These are phyloP conservation scores for Dasypolia templi DNA, from an alignment of 2,888 invertebrate species.

Conservation along the genomic window DNA sequence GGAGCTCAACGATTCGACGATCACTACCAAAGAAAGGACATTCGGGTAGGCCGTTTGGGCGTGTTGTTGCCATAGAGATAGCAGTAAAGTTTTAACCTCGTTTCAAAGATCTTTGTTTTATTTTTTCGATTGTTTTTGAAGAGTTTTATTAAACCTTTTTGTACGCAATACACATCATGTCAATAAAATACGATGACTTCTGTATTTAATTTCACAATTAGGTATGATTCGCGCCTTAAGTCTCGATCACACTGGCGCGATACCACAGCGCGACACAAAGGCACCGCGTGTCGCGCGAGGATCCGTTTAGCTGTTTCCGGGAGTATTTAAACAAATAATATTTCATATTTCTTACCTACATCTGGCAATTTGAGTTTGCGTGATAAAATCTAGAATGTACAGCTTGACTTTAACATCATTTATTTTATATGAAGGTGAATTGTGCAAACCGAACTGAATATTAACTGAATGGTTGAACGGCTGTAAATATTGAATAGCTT, in stretches of 20 bases:
- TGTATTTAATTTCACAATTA: neutral
- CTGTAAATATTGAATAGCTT: constrained; percentile 16
- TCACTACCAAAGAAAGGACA: too few species aligned
- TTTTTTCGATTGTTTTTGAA: constrained; percentile 12
- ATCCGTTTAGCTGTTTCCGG: too few species aligned
- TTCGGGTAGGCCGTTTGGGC: too few species aligned
- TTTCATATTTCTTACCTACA: constrained; percentile 1
- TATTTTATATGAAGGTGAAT: constrained; percentile 17
- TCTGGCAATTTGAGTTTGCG: constrained; percentile 1
- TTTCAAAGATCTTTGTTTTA: constrained; percentile 22
- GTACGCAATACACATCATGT: neutral
- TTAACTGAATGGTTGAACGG: constrained; percentile 13
- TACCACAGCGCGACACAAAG: too few species aligned
- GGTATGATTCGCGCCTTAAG: neutral
- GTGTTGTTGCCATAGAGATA: constrained; percentile 36
- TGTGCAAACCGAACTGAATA: constrained; percentile 22
- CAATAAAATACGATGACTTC: neutral
- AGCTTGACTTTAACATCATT: constrained; percentile 31
- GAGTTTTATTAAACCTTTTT: neutral
- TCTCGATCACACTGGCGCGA: too few species aligned
- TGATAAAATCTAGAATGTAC: constrained; percentile 21
- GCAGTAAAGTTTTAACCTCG: constrained; percentile 38
- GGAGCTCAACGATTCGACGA: too few species aligned
- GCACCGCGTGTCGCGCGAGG: too few species aligned
- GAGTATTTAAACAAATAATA: neutral